A percentile compares a stretch with the other conserved stretches of the same genome.
Conservation (phyloP, 2,113 vertebrate genomes). For the Amphilophus citrinellus region DNA sequence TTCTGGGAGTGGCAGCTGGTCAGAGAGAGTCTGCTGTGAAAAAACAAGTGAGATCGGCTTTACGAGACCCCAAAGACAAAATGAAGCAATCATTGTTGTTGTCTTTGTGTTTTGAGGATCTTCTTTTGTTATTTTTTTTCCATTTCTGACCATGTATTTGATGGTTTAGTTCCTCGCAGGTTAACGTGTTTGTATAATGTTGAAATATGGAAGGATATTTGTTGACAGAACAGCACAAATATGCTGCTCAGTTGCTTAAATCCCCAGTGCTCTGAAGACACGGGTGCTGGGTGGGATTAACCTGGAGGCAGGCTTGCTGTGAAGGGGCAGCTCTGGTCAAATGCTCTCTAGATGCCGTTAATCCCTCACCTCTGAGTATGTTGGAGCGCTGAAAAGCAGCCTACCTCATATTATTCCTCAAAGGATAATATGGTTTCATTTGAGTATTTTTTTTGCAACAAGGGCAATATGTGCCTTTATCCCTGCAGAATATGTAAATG, state of each 20-base stretch:
- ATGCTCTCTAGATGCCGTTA: not conserved
- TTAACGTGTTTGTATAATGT: not conserved
- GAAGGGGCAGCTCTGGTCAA: not conserved
- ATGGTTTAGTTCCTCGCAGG: not conserved
- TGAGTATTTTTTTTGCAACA: not conserved
- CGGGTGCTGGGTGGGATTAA: slow-evolving; percentile 7
- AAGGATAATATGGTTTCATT: not conserved
- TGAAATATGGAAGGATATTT: not conserved
- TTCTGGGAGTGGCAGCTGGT: slow-evolving; percentile 55
- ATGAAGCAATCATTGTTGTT: not conserved
- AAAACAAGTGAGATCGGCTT: not conserved
- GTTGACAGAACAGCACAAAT: not conserved
- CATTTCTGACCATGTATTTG: not conserved
- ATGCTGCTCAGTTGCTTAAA: not conserved
- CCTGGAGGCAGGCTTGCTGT: not conserved
- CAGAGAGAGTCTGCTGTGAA: slow-evolving; percentile 45
- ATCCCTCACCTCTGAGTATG: slow-evolving; percentile 9
- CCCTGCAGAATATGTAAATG: not conserved
- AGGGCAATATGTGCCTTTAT: not conserved
- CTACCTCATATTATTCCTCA: not conserved
- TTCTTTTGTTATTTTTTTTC: not conserved
- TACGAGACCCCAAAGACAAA: not conserved
- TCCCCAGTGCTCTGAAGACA: not conserved
- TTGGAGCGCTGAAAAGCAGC: slow-evolving; percentile 12
- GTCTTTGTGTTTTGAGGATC: not conserved